Conservation (phyloP, 2,797 vertebrate genomes). For the Sebastes miniatus region DNA sequence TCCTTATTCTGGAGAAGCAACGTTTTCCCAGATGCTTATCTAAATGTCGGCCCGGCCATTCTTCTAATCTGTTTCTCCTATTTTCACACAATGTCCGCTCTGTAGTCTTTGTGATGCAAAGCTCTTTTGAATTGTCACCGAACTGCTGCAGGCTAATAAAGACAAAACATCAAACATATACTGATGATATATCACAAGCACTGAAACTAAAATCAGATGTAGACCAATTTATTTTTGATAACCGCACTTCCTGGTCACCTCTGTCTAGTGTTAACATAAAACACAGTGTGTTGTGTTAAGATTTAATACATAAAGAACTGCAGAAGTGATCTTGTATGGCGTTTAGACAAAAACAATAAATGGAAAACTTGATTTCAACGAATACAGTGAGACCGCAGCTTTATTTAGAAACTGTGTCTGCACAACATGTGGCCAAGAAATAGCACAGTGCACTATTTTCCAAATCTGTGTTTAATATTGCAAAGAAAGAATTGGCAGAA, state of each 20-base stretch:
- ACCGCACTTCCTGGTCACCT: not conserved
- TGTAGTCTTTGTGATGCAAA: constrained; percentile 35
- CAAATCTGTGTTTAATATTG: constrained; percentile 20
- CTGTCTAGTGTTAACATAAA: not conserved
- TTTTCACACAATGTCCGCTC: constrained; percentile 8
- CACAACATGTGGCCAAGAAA: not conserved
- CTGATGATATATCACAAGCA: not conserved
- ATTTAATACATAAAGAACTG: not conserved
- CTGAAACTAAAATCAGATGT: not conserved
- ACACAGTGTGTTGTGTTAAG: not conserved
- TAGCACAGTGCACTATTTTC: not conserved
- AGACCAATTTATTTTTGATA: not conserved
- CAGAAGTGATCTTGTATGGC: not conserved
- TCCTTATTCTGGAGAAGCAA: constrained; percentile 40
- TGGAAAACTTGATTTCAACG: not conserved
- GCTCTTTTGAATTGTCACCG: not conserved
- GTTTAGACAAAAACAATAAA: not conserved
- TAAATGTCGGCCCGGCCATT: constrained; percentile 14
- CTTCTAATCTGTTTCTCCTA: constrained; percentile 29
- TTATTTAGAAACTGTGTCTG: not conserved
- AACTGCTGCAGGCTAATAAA: constrained; percentile 4
- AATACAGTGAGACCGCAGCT: not conserved
- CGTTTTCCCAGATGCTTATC: constrained; percentile 51
- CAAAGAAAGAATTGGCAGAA: not conserved
- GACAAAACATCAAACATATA: constrained; percentile 12